Base-by-base conservation (phyloP, 1,140 invertebrate species). In the Anthonomus grandis region DNA sequence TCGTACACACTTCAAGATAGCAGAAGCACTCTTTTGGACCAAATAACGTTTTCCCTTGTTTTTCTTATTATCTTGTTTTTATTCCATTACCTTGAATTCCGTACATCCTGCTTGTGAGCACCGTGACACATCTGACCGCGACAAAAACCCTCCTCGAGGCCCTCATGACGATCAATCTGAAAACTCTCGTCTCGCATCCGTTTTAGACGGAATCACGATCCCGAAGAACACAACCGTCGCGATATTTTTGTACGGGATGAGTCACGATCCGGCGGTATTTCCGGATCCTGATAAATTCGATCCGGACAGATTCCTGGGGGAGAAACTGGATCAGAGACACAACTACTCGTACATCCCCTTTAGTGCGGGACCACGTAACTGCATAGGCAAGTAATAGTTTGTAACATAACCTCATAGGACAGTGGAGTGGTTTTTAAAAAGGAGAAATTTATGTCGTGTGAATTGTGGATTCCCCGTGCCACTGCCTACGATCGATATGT, bases 271-370 rank as follows among this genome's bases (percentile, higher is more conserved):
- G 1, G 41, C 57, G n/a, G 49, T 65, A 15, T 90, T 79, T 71
- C 77, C 84, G 12, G 75, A 89, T 57, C 86, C 87, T 4, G 75
- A 83, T 3, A 70, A 62, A 25, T 90, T 86, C 66, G 76, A 87
- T 71, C 87, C 87, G 0, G 85, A 89, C 22, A 72, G 86, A 67
- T 90, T 90, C 73, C 65, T 83, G 18, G 75, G 79, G 0, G 83
- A 86, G 59, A 78, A 81, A 27, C 44, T 65, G 1, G 39, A 60
- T 10, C 61, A 64, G n/a, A 72, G 81, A 36, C 81, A 78, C 69
- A 76, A 69, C 10, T 83, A 72, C 57, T 66, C 78, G 4, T 86
- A 80, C 61, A 69, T 87, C 25, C 85, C 86, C 6, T 89, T 88
- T 63, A 84, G 83, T 42, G 83, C 83, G 47, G 85, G 85, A 9